Evolutionary conservation across 2,797 vertebrate species (phyloP).

Genomic region (Siniperca scherzeri): DNA sequence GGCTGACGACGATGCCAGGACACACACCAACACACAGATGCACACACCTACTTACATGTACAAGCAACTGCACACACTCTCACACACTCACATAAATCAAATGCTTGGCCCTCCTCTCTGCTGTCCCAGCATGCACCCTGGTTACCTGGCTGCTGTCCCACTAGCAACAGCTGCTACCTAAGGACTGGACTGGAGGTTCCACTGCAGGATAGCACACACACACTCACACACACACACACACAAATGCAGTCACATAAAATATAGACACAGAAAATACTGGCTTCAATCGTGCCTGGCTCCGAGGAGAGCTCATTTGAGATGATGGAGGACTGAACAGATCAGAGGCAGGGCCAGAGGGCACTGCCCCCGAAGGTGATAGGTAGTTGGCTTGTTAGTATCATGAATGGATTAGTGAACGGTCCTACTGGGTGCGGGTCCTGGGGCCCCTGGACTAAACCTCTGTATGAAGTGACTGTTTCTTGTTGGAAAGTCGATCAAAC

Average conservation of each 20-base stretch:
- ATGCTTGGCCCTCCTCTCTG: conserved; percentile 62
- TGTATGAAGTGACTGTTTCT: not conserved
- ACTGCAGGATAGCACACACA: conserved; percentile 49
- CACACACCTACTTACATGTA: conserved; percentile 54
- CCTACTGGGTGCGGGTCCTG: not conserved
- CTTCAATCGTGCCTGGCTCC: conserved; percentile 8
- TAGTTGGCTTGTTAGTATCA: not conserved
- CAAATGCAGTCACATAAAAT: conserved; percentile 13
- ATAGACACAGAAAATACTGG: conserved; percentile 11
- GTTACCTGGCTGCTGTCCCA: conserved; percentile 73
- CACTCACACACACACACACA: conserved; percentile 12
- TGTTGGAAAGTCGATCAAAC: not conserved
- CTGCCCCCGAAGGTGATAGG: not conserved
- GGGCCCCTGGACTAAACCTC: not conserved
- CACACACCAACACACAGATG: conserved; percentile 54
- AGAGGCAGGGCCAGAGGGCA: not conserved
- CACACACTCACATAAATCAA: conserved; percentile 67
- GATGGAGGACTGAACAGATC: conserved; percentile 33
- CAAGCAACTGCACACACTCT: conserved; percentile 48
- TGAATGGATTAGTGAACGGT: not conserved
- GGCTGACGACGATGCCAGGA: conserved; percentile 45
- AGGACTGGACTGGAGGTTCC: conserved; percentile 63
- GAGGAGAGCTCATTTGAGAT: conserved; percentile 28
- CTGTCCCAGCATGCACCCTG: conserved; percentile 77
- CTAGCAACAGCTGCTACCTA: conserved; percentile 78